A percentile compares a stretch with the other conserved stretches of the same genome.
phyloP scores from a whole-genome alignment of 2,888 invertebrate genomes.

The Pristionchus exspectatus region DNA sequence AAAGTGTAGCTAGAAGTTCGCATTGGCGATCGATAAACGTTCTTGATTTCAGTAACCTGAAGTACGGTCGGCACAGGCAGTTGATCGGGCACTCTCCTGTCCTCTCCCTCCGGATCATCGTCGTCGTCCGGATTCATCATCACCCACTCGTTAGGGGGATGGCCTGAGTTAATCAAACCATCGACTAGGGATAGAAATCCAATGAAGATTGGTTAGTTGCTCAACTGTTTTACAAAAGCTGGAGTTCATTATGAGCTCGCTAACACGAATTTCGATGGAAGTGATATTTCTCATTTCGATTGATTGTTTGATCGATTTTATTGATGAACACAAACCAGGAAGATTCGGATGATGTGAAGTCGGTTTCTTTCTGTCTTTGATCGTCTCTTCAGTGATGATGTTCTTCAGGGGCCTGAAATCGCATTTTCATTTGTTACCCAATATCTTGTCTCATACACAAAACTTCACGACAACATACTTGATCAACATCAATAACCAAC shows the following conservation, averaged over 20 bases:
- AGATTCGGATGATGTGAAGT: neutral
- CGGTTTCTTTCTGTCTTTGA: neutral
- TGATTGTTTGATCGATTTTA: neutral
- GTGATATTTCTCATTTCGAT: neutral
- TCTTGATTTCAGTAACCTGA: neutral
- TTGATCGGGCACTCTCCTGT: conserved; percentile 12
- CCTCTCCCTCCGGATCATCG: conserved; percentile 48
- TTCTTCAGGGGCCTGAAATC: conserved; percentile 1
- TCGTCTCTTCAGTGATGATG: neutral
- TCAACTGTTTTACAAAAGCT: too few species aligned
- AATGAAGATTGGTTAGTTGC: too few species aligned
- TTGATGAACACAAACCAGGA: neutral
- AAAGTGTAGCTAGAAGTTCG: too few species aligned
- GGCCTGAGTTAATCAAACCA: neutral
- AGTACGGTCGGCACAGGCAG: conserved; percentile 9
- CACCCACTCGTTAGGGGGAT: conserved; percentile 21
- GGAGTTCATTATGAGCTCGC: too few species aligned
- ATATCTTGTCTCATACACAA: too few species aligned
- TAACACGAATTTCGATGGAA: too few species aligned
- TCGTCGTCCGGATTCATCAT: conserved; percentile 54
- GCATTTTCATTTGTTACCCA: too few species aligned
- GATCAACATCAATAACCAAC: too few species aligned
- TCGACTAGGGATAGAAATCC: neutral
- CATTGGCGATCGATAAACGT: too few species aligned
- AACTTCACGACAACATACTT: too few species aligned